Conservation (phyloP, 23 tunicate species). For the Ciona savignyi region DNA sequence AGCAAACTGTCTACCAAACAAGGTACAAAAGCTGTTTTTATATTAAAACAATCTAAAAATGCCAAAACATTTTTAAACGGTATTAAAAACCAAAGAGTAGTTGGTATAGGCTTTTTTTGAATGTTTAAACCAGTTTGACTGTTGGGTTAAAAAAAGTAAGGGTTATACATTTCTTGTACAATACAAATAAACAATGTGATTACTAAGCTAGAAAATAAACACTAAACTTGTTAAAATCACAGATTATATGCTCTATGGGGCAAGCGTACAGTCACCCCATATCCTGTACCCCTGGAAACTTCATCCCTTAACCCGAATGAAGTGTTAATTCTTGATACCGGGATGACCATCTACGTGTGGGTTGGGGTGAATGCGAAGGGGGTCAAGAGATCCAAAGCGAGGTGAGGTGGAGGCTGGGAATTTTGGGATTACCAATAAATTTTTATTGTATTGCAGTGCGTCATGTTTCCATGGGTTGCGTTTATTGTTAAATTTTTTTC, state of each 20-base stretch:
- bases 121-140: no score
- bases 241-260: constrained; percentile 81
- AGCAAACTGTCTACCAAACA: constrained; percentile 43
- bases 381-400: constrained; percentile 86
- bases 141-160: no score
- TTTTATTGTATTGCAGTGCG: no score
- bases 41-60: not conserved
- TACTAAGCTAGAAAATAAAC: no score
- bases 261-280: constrained; percentile 66
- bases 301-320: constrained; percentile 78
- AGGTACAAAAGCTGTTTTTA: constrained; percentile 19
- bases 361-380: constrained; percentile 77
- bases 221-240: no score
- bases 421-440: no score
- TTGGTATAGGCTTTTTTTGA: not conserved
- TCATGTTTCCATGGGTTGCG: no score
- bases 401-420: constrained; percentile 9
- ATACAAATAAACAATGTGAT: no score
- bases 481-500: no score
- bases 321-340: constrained; percentile 80
- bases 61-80: not conserved
- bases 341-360: constrained; percentile 93
- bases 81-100: not conserved
- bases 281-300: constrained; percentile 75
- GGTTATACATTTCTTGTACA: no score